Percentiles rank a stretch among this genome's conserved stretches.
Conservation (phyloP, 2,797 vertebrate genomes). For the Tarsius wallacei region DNA sequence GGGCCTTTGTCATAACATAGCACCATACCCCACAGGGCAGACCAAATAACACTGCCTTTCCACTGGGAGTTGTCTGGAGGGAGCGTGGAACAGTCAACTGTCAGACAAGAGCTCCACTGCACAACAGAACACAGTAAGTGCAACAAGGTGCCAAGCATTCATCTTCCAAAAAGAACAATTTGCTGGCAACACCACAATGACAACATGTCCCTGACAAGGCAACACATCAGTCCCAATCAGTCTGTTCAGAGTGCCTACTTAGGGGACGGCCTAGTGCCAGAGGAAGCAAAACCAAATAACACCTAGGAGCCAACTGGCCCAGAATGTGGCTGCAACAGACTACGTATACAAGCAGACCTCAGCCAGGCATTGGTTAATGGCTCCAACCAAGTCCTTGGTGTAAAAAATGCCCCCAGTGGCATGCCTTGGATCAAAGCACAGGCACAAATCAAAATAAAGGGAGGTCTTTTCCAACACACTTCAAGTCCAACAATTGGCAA, state of each 20-base stretch:
- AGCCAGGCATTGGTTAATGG: background rate
- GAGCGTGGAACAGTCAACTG: background rate
- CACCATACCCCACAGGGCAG: fast-evolving
- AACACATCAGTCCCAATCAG: background rate
- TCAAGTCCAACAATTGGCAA: background rate
- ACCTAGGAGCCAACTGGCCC: background rate
- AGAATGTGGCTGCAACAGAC: background rate
- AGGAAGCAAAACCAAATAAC: background rate
- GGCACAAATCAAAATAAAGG: conserved; percentile 8
- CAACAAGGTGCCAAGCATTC: no score
- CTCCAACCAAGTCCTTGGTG: background rate
- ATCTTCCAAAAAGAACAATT: background rate
- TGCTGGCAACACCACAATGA: background rate
- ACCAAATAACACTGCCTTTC: background rate
- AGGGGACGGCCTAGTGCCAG: no score
- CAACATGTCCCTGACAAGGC: background rate
- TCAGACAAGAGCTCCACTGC: background rate
- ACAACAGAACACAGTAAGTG: background rate
- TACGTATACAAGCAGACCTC: background rate
- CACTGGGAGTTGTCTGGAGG: background rate
- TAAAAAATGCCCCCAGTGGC: background rate
- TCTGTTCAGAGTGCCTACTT: background rate
- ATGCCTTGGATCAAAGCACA: background rate
- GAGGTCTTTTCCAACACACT: background rate
- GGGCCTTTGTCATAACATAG: background rate